These are phyloP conservation scores for Caerostris extrusa DNA, from an alignment of 1,140 invertebrate species.

Conservation along the genomic window DNA sequence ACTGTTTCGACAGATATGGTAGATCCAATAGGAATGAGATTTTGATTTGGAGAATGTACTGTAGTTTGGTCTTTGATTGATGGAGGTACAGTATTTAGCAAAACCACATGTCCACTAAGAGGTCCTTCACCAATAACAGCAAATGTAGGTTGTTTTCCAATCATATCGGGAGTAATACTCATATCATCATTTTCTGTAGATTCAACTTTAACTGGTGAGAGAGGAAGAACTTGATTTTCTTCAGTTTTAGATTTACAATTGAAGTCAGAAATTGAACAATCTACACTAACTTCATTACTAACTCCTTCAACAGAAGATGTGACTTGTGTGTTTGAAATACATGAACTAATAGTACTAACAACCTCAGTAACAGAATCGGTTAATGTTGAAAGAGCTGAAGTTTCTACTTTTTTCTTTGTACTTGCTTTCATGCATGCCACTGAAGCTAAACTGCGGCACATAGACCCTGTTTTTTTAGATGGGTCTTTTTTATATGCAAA, in stretches of 20 bases:
- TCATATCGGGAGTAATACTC: not conserved
- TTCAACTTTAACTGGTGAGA: not conserved
- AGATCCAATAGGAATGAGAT: not conserved
- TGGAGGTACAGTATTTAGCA: conserved; percentile 17
- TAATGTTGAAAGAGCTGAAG: not conserved
- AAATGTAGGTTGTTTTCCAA: not conserved
- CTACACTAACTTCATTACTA: not conserved
- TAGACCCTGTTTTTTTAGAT: conserved; percentile 39
- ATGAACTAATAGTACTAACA: not conserved
- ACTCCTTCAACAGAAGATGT: too few relatives aligned
- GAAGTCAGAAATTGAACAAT: not conserved
- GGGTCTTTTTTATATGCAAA: conserved; percentile 63
- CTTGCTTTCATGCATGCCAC: conserved; percentile 58
- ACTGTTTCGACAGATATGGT: not conserved
- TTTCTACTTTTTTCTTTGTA: not conserved
- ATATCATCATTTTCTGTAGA: not conserved
- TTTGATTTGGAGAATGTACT: conserved; percentile 18
- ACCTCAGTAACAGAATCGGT: not conserved
- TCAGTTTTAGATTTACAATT: not conserved
- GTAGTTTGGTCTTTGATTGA: not conserved
- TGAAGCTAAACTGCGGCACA: conserved; percentile 56
- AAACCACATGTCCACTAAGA: not conserved
- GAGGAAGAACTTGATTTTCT: not conserved
- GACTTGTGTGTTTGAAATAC: not conserved
- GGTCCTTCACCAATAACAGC: not conserved